phyloP scores from a whole-genome alignment of 2,888 invertebrate species.

The Phorcus lineatus region DNA sequence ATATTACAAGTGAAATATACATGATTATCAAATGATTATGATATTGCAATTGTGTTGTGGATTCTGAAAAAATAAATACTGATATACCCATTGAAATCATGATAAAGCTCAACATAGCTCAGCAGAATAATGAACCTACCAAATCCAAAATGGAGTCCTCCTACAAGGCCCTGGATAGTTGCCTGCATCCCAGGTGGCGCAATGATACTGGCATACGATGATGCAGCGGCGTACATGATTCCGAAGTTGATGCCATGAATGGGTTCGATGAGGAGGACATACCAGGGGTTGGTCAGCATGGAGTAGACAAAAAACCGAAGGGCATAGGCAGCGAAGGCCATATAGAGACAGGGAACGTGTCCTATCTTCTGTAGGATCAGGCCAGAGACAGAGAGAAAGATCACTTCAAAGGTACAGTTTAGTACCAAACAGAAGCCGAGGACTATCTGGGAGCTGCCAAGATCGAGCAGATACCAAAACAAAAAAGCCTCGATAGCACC shows the following conservation, averaged over 20 bases:
- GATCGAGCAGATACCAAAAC: constrained; percentile 84
- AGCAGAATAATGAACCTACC: constrained; percentile 78
- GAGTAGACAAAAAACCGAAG: constrained; percentile 89
- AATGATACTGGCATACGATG: constrained; percentile 89
- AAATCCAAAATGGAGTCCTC: constrained; percentile 92
- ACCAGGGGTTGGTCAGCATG: constrained; percentile 87
- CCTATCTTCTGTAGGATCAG: constrained; percentile 85
- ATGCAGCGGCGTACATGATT: constrained; percentile 93
- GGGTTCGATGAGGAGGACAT: constrained; percentile 88
- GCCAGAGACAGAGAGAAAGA: constrained; percentile 84
- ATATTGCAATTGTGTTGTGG: too few relatives aligned
- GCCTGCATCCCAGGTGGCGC: constrained; percentile 89
- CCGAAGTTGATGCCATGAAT: constrained; percentile 92
- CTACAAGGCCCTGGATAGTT: constrained; percentile 89
- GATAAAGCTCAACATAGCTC: too few relatives aligned
- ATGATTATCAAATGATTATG: too few relatives aligned
- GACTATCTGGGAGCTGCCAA: constrained; percentile 57
- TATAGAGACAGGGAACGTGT: constrained; percentile 87
- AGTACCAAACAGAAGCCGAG: constrained; percentile 66
- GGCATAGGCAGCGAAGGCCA: constrained; percentile 88
- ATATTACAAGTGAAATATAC: too few relatives aligned
- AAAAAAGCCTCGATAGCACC: constrained; percentile 92
- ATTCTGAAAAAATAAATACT: too few relatives aligned
- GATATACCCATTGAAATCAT: too few relatives aligned
- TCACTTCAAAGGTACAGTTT: constrained; percentile 62